Evolutionary conservation across 2,888 invertebrate species (phyloP), one percentile per base, ranked within the genome.

Genomic region (Melolontha melolontha): DNA sequence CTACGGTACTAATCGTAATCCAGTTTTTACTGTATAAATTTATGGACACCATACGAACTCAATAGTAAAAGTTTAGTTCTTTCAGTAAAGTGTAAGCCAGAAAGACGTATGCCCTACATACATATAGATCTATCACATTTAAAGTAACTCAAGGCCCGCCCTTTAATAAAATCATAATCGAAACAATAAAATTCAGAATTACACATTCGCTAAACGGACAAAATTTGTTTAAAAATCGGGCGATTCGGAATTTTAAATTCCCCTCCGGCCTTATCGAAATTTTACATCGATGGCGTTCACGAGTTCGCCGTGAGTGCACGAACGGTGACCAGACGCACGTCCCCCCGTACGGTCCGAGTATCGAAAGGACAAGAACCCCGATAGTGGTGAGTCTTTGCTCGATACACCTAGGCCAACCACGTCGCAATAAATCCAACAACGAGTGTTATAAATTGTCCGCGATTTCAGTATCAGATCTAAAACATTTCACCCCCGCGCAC

Each of bases 161-260:
- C 68, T 66, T 76, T 77, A 76, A 77, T 78, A 79, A 78, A 77
- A 79, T 76, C 73, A 79, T 79, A 81, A 79, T 79, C 78, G 79
- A 78, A 75, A 81, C 82, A 82, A 82, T 82, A 82, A 82, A 79
- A 78, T 79, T 82, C 81, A 79, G 81, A 80, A 81, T 82, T 81
- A 81, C 81, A 82, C 82, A 82, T 82, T 81, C 77, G 77, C 75
- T 74, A 78, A 77, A 77, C 77, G 77, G 76, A 78, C 78, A 78
- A 81, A 81, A 81, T 79, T 79, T 79, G 78, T 79, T 79, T 79
- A 79, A 80, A 80, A 80, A 79, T 78, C 78, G 34, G 10, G 8
- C 79, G 78, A 78, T 78, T 76, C 78, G 77, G 80, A 81, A 80
- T 79, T 81, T 80, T 77, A 79, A 79, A 81, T 80, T 80, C 79